A percentile compares a stretch with the other conserved stretches of the same genome.
These are phyloP conservation scores for Drosophila cardini DNA, from an alignment of 1,140 invertebrate species.

Conservation along the genomic window DNA sequence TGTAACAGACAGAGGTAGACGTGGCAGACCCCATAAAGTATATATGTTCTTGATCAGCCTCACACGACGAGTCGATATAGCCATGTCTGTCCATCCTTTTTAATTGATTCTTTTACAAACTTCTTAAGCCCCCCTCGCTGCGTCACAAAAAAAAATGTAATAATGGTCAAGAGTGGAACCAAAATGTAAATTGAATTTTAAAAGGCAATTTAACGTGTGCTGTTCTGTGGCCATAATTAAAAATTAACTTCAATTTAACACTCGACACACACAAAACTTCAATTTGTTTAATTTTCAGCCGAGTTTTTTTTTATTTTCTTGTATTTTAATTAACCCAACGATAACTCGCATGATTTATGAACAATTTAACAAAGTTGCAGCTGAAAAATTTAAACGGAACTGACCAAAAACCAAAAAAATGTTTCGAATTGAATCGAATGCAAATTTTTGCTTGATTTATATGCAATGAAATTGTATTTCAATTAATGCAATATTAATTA, in stretches of 20 bases:
- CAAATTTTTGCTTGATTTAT: slow-evolving; percentile 43
- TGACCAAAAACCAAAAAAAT: slow-evolving; percentile 6
- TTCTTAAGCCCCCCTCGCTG: slow-evolving; percentile 26
- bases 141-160: slow-evolving; percentile 38
- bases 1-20: too few relatives aligned
- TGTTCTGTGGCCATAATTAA: slow-evolving; percentile 69
- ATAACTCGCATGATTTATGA: slow-evolving; percentile 47
- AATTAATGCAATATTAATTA: slow-evolving; percentile 54
- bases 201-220: slow-evolving; percentile 79
- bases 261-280: slow-evolving; percentile 61
- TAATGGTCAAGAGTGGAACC: slow-evolving; percentile 64
- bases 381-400: slow-evolving; percentile 20
- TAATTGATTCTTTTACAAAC: too few relatives aligned
- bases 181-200: slow-evolving; percentile 82
- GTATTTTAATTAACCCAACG: slow-evolving; percentile 46
- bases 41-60: too few relatives aligned
- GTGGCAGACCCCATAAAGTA: too few relatives aligned
- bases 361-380: slow-evolving; percentile 24
- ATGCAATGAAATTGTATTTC: slow-evolving; percentile 36
- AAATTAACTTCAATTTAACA: slow-evolving; percentile 82
- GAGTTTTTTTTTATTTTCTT: slow-evolving; percentile 23
- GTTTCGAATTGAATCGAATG: slow-evolving; percentile 13
- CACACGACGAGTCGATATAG: too few relatives aligned
- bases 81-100: too few relatives aligned
- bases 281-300: slow-evolving; percentile 64